Evolutionary conservation across 2,113 vertebrate genomes (phyloP), one percentile per base, ranked within the genome.

Genomic region (Spea bombifrons): DNA sequence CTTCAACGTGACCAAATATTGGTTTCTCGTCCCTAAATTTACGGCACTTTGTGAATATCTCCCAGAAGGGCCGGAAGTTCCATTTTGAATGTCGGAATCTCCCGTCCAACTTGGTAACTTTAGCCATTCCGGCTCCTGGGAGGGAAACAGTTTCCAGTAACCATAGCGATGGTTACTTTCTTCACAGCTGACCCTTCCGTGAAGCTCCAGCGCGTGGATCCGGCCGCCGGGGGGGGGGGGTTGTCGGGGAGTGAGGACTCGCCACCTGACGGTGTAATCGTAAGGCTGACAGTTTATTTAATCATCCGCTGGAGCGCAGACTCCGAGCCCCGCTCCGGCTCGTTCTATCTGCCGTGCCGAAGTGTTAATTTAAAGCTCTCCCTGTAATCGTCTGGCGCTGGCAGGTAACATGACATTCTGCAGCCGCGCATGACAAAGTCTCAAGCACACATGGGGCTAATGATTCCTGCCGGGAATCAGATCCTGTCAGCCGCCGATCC

Each of bases 351-450:
- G 8, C 68, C 80, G 15, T 17, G 67, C 0, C 81, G 82, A 81
- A 81, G 89, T 82, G 89, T 84, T 74, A 43, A 83, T 87, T 83
- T 78, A 78, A 82, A 75, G 81, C 44, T 0, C 64, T 83, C n/a
- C 80, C 74, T 0, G 12, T 81, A 80, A 59, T 83, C 84, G 43
- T 3, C 0, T 16, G 77, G 81, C 3, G 86, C 84, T 90, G 90
- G 90, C 87, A 90, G 82, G 83, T 65, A 76, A 16, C 82, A 84
- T 84, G 84, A 85, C 86, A 90, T 89, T 75, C 10, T 78, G 15
- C 68, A 7, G 80, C 64, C 75, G 84, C 79, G 48, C 70, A 5
- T 0, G 0, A 79, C 70, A 66, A 17, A 46, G 65, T 61, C 16
- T 63, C 44, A 65, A n/a, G n/a, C 68, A 50, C 43, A 10, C 16